Evolutionary conservation across 1,140 invertebrate species (phyloP).

Genomic region (Apocrypta bakeri): DNA sequence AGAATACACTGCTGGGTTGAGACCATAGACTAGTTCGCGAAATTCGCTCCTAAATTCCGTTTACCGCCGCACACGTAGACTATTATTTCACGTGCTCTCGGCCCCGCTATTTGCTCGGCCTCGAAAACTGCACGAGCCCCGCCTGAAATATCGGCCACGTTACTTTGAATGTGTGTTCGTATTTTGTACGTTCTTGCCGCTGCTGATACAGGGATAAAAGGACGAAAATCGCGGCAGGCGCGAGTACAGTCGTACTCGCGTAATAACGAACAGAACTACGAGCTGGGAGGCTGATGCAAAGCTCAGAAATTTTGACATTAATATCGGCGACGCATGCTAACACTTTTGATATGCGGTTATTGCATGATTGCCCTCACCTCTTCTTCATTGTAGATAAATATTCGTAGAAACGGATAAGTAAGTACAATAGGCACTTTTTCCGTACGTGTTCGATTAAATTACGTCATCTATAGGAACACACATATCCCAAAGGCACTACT

Average conservation of each 20-base stretch:
- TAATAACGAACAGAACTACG: neutral
- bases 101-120: slow-evolving; percentile 19
- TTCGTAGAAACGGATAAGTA: too few relatives aligned
- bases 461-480: neutral
- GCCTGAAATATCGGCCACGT: slow-evolving; percentile 46
- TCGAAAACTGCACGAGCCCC: neutral
- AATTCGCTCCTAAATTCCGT: slow-evolving; percentile 46
- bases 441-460: neutral
- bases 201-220: neutral
- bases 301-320: slow-evolving; percentile 5
- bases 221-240: slow-evolving; percentile 6
- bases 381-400: neutral
- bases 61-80: slow-evolving; percentile 11
- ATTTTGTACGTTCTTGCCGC: slow-evolving; percentile 26
- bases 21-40: slow-evolving; percentile 4
- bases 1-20: neutral
- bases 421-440: neutral
- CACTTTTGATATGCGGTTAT: slow-evolving; percentile 17
- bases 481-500: neutral
- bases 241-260: neutral
- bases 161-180: slow-evolving; percentile 47
- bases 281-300: neutral
- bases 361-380: too few relatives aligned
- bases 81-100: slow-evolving; percentile 44
- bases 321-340: slow-evolving; percentile 15